Evolutionary conservation across 2,888 invertebrate genomes (phyloP).

Genomic region (Lathronympha strigana): DNA sequence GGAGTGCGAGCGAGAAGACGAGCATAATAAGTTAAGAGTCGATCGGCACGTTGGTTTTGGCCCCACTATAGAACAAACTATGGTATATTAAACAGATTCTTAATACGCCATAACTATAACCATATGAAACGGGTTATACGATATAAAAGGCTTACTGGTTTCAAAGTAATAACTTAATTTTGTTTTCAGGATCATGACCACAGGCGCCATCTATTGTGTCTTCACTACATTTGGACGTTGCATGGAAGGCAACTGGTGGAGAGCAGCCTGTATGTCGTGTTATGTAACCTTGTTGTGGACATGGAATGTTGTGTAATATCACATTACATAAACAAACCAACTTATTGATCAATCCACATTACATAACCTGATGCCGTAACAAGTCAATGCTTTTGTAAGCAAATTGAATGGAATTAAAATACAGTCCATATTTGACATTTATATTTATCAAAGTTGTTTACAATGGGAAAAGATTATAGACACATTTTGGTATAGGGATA

Average conservation of each 20-base stretch:
- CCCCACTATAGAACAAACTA: too few species aligned
- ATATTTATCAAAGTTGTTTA: conserved; percentile 35
- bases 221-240: background rate
- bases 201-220: conserved; percentile 31
- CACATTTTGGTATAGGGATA: conserved; percentile 72
- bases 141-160: background rate
- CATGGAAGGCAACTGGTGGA: conserved; percentile 10
- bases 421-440: conserved; percentile 21
- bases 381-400: conserved; percentile 2
- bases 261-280: conserved; percentile 19
- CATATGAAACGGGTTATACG: background rate
- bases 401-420: conserved; percentile 24
- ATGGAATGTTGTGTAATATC: conserved; percentile 37
- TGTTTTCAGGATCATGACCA: conserved; percentile 13
- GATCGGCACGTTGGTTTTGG: too few species aligned
- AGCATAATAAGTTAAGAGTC: too few species aligned
- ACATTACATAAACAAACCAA: conserved; percentile 34
- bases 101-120: too few species aligned
- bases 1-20: too few species aligned
- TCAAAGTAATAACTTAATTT: background rate
- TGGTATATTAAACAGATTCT: too few species aligned
- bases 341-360: conserved; percentile 38
- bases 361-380: conserved; percentile 16
- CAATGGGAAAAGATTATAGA: conserved; percentile 59
- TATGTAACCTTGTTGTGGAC: conserved; percentile 35